A percentile compares a stretch with the other conserved stretches of the same genome.
Conservation (phyloP, 2,797 vertebrate genomes). For the Taenioides sp. region DNA sequence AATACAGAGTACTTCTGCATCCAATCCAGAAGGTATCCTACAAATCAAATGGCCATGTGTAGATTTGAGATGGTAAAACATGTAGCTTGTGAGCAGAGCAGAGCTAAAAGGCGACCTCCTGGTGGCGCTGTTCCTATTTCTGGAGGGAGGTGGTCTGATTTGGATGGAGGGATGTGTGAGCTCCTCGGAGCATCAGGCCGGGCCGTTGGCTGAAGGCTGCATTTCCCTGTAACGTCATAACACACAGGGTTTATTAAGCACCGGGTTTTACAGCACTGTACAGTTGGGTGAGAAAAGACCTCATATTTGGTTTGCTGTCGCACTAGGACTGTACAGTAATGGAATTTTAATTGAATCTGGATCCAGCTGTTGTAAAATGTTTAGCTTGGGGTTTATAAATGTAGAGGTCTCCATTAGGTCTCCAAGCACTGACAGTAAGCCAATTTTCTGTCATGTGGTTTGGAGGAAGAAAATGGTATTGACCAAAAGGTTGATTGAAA, state of each 20-base stretch:
- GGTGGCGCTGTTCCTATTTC: conserved; percentile 12
- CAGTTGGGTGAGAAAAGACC: neutral
- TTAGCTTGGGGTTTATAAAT: too few relatives aligned
- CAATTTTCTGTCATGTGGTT: too few relatives aligned
- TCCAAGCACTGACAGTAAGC: too few relatives aligned
- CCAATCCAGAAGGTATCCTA: conserved; percentile 18
- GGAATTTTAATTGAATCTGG: too few relatives aligned
- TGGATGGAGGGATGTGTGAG: conserved; percentile 37
- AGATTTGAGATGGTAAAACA: conserved; percentile 17
- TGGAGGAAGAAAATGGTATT: too few relatives aligned
- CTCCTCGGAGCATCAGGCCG: conserved; percentile 51
- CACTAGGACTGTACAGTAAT: neutral
- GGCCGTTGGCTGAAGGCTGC: conserved; percentile 66
- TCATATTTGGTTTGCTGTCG: neutral
- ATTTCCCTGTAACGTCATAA: conserved; percentile 54
- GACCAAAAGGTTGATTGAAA: too few relatives aligned
- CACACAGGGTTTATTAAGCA: neutral
- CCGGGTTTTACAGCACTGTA: neutral
- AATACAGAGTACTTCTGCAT: conserved; percentile 7
- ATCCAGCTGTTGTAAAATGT: too few relatives aligned
- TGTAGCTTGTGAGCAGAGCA: conserved; percentile 26
- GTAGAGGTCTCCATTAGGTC: too few relatives aligned
- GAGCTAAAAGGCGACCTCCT: conserved; percentile 21
- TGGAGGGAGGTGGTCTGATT: conserved; percentile 40
- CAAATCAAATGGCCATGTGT: conserved; percentile 12